A percentile compares a stretch with the other conserved stretches of the same genome.
phyloP scores from a whole-genome alignment of 2,113 vertebrate genomes.

The Hippoglossus stenolepis region DNA sequence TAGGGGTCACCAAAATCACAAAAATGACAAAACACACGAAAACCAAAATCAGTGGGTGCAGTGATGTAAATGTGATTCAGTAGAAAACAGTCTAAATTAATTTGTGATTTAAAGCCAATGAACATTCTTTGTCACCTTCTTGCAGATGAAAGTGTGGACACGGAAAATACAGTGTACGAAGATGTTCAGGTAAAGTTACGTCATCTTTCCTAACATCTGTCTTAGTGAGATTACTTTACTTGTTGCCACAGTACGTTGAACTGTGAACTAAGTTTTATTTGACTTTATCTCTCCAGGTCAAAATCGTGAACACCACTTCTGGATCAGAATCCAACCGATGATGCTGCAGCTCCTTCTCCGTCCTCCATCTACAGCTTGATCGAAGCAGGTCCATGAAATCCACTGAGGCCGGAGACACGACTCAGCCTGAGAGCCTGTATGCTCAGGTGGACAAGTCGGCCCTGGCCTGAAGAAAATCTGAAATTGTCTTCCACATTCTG shows the following conservation, averaged over 20 bases:
- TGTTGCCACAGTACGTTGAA: too few species aligned
- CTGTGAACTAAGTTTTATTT: too few species aligned
- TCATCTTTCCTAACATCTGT: too few species aligned
- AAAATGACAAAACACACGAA: neutral
- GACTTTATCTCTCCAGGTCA: neutral
- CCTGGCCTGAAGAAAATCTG: too few species aligned
- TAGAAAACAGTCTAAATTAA: neutral
- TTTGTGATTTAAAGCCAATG: neutral
- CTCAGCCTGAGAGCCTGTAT: too few species aligned
- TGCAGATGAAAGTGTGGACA: neutral
- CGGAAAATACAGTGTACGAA: neutral
- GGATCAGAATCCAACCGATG: fast-evolving
- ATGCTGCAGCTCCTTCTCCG: too few species aligned
- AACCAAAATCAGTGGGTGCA: too few species aligned
- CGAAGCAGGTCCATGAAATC: too few species aligned
- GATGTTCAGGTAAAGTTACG: neutral
- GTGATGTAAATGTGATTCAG: neutral
- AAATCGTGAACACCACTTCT: fast-evolving
- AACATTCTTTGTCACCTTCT: neutral
- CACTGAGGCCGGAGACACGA: too few species aligned
- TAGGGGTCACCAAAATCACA: neutral
- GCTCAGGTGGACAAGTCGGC: too few species aligned
- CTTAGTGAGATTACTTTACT: neutral
- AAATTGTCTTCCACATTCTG: too few species aligned
- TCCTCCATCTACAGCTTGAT: too few species aligned